phyloP scores from a whole-genome alignment of 2,797 vertebrate genomes.

The Acanthis flammea region DNA sequence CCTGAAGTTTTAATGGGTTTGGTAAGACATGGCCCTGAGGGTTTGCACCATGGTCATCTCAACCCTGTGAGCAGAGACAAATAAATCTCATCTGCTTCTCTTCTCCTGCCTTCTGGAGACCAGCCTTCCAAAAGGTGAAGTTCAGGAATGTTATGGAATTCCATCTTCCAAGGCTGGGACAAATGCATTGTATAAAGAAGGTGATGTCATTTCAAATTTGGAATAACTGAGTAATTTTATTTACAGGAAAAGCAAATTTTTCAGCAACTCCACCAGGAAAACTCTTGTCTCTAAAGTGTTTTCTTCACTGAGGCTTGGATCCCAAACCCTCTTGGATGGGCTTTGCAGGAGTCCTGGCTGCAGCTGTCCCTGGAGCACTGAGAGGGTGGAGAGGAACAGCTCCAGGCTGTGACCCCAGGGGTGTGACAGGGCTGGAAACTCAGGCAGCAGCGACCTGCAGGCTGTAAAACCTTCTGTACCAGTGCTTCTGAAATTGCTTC shows the following conservation, averaged over 20 bases:
- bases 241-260: neutral
- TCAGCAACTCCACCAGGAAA: neutral
- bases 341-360: neutral
- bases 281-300: neutral
- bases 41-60: neutral
- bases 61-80: neutral
- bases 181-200: neutral
- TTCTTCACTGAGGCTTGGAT: neutral
- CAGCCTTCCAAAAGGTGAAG: neutral
- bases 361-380: neutral
- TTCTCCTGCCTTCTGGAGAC: neutral
- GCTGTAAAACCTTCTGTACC: neutral
- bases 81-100: neutral
- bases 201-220: neutral
- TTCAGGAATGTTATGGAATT: neutral
- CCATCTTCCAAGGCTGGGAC: neutral
- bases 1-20: neutral
- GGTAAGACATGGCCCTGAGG: fast-evolving
- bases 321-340: neutral
- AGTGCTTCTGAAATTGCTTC: neutral
- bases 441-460: neutral
- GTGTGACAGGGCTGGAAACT: neutral
- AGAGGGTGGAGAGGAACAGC: neutral
- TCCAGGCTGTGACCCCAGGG: neutral
- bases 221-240: neutral